phyloP scores from a whole-genome alignment of 1,140 invertebrate species.

The Aleiodes sp. region DNA sequence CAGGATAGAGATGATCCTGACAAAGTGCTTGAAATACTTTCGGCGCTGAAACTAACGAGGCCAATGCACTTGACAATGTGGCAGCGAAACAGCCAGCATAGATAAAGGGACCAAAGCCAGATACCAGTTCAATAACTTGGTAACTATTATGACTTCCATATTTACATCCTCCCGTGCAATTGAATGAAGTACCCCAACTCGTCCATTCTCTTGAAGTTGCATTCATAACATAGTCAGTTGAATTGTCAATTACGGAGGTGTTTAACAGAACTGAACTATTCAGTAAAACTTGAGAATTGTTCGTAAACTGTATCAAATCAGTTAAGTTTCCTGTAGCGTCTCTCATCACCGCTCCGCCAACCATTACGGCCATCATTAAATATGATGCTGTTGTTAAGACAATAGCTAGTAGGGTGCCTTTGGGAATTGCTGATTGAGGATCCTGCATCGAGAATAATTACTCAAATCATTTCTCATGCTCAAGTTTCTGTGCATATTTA shows the following conservation, averaged over 20 bases:
- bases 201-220: constrained; percentile 42
- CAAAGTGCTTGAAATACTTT: constrained; percentile 95
- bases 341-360: constrained; percentile 77
- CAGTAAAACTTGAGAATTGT: constrained; percentile 5
- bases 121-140: constrained; percentile 90
- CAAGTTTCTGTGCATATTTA: neutral
- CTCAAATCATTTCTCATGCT: too few relatives aligned
- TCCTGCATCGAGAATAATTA: constrained; percentile 71
- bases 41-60: constrained; percentile 94
- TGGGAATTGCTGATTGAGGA: constrained; percentile 88
- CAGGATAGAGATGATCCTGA: constrained; percentile 95
- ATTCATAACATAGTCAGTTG: constrained; percentile 3
- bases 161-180: constrained; percentile 63
- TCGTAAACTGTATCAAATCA: constrained; percentile 57
- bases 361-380: constrained; percentile 80
- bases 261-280: constrained; percentile 31
- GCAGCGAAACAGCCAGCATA: constrained; percentile 97
- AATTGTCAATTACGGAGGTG: constrained; percentile 20
- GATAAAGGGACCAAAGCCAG: constrained; percentile 90
- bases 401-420: constrained; percentile 91
- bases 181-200: constrained; percentile 57
- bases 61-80: constrained; percentile 93
- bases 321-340: constrained; percentile 78
- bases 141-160: constrained; percentile 88
- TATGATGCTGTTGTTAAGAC: constrained; percentile 86